Base-by-base conservation (phyloP, 2,888 invertebrate species). In the Ischnura elegans region DNA sequence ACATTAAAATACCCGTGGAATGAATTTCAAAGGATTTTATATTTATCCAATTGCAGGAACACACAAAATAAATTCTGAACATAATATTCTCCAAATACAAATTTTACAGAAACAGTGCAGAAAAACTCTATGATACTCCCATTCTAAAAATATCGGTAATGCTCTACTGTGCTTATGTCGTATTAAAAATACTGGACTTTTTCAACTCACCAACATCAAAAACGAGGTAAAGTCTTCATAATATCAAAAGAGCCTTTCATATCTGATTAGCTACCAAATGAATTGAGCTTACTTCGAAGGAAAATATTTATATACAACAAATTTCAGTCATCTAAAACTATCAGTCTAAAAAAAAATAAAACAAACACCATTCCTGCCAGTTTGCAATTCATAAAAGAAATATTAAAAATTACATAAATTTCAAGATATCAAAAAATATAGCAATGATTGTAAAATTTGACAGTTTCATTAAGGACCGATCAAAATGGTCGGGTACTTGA, bases 21-120 rank as follows among this genome's bases (percentile, higher is more conserved):
- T 36, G 76, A n/a, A 61, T 76, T 76, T 76, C 36, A 76, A 76
- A 76, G 76, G 76, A 76, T 36, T 36, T 76, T 76, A 76, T 76
- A 76, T 76, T 76, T 36, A 2, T 76, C 76, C 29, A 76, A 36
- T 76, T 76, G 76, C 76, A 76, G 36, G 76, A 76, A 76, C 76
- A 76, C 36, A 76, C 36, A 76, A 76, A 76, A 76, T 76, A 76
- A 76, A 36, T 36, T 76, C 36, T 13, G 61, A 61, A n/a, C 36
- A 76, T 76, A 36, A 61, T 61, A 36, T 36, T 36, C 76, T 76
- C 29, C 76, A 29, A 36, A 29, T 76, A 76, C 76, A 76, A 36
- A 76, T 36, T 36, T 76, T 61, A 61, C 61, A 61, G 61, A 61
- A 61, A 61, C 25, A 61, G 76, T 36, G 36, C 76, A 76, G 76